Percentiles rank a stretch among this genome's conserved stretches.
These are phyloP conservation scores for Cheilosia grossa DNA, from an alignment of 2,888 invertebrate species.

Conservation along the genomic window DNA sequence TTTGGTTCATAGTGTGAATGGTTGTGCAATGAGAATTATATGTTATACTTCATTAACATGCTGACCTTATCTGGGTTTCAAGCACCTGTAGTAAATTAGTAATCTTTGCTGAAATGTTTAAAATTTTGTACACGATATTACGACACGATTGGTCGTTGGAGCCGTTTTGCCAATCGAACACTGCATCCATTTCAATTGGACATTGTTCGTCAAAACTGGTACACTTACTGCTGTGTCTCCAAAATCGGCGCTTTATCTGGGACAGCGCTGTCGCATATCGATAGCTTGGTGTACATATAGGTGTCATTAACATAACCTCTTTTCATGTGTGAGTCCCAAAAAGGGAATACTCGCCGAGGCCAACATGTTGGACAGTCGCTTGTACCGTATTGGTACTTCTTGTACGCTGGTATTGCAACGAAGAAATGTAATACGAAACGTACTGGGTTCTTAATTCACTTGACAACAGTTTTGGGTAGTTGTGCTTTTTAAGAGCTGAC, in stretches of 20 bases:
- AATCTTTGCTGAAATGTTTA: neutral
- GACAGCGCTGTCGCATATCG: neutral
- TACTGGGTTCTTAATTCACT: constrained; percentile 22
- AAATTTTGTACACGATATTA: constrained; percentile 1
- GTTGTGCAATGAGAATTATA: neutral
- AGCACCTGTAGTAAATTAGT: no score
- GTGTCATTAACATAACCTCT: constrained; percentile 75
- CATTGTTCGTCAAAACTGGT: constrained; percentile 34
- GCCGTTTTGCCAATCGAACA: constrained; percentile 57
- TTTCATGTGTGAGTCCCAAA: constrained; percentile 29
- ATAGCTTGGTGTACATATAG: constrained; percentile 15
- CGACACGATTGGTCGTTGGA: constrained; percentile 14
- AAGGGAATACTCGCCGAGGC: constrained; percentile 51
- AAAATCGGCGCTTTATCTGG: constrained; percentile 23
- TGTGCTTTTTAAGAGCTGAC: constrained; percentile 1
- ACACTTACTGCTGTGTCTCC: constrained; percentile 14
- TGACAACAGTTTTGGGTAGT: constrained; percentile 24
- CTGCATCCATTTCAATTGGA: constrained; percentile 42
- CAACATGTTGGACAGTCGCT: constrained; percentile 23
- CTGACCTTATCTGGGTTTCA: no score
- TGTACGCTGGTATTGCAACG: neutral
- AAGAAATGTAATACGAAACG: constrained; percentile 5
- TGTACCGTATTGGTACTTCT: constrained; percentile 21
- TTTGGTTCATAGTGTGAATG: neutral
- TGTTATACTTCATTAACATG: no score